These are phyloP conservation scores for Aplodontia rufa DNA, from an alignment of 2,113 vertebrate genomes.

Conservation along the genomic window DNA sequence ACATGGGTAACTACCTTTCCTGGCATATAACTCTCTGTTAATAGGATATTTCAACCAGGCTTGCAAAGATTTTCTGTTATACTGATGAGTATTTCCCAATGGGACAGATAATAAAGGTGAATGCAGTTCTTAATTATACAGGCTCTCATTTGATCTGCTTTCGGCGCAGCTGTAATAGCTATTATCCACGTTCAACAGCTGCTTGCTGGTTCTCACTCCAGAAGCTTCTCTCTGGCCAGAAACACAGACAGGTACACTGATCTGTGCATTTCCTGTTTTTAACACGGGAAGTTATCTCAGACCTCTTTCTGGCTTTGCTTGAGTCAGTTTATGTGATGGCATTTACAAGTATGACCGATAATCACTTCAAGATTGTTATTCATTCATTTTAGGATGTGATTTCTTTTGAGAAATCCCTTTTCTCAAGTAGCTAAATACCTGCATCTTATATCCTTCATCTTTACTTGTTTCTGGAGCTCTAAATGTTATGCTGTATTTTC, in stretches of 20 bases:
- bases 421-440: not conserved
- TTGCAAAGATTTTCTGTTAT: not conserved
- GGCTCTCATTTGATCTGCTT: not conserved
- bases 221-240: not conserved
- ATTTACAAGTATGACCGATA: not conserved
- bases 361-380: not conserved
- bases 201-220: not conserved
- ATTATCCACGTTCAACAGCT: not conserved
- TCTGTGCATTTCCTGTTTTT: not conserved
- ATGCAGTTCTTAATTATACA: not conserved
- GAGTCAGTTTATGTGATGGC: not conserved
- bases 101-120: not conserved
- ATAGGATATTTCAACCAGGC: not conserved
- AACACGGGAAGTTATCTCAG: not conserved
- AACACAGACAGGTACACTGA: not conserved
- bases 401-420: not conserved
- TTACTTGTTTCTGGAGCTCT: not conserved
- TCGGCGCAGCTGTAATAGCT: not conserved
- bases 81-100: not conserved
- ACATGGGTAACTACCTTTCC: not conserved
- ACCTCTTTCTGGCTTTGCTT: not conserved
- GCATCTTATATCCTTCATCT: not conserved
- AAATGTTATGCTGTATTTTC: not conserved
- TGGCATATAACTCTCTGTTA: not conserved
- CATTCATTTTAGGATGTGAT: not conserved